Percentiles rank a stretch among this genome's conserved stretches.
These are phyloP conservation scores for Siniperca obscura DNA, from an alignment of 2,797 vertebrate species.

Conservation along the genomic window DNA sequence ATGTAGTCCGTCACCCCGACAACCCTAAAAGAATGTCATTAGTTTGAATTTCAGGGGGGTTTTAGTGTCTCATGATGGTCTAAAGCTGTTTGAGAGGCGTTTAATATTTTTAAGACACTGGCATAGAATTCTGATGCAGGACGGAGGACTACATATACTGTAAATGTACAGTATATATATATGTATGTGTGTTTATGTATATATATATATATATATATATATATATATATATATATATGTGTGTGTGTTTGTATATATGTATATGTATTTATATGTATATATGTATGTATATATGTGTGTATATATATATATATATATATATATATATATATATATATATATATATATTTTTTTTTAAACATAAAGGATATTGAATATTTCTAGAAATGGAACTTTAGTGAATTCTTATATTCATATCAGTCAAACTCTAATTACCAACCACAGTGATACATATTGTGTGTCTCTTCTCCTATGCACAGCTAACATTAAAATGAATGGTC, in stretches of 20 bases:
- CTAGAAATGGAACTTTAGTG: not conserved
- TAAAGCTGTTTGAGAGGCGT: conserved; percentile 16
- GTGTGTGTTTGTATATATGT: too few relatives aligned
- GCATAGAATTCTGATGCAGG: not conserved
- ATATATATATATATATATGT: too few relatives aligned
- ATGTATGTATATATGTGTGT: too few relatives aligned
- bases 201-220: too few relatives aligned
- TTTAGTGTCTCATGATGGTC: conserved; percentile 9
- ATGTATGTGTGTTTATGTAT: too few relatives aligned
- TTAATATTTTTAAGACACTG: conserved; percentile 7
- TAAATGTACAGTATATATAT: too few relatives aligned
- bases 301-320: too few relatives aligned
- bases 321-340: too few relatives aligned
- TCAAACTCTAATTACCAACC: not conserved
- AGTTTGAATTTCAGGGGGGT: conserved; percentile 27
- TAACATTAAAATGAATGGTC: conserved; percentile 30
- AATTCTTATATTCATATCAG: not conserved
- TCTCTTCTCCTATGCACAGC: not conserved
- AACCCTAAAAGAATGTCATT: conserved; percentile 48
- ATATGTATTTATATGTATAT: not conserved
- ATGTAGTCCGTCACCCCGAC: conserved; percentile 34
- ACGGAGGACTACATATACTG: not conserved
- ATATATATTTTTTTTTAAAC: not conserved
- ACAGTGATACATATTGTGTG: conserved; percentile 4
- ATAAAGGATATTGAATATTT: not conserved